A percentile compares a stretch with the other conserved stretches of the same genome.
Conservation (phyloP, 2,797 vertebrate species). For the Yasuhikotakia modesta region DNA sequence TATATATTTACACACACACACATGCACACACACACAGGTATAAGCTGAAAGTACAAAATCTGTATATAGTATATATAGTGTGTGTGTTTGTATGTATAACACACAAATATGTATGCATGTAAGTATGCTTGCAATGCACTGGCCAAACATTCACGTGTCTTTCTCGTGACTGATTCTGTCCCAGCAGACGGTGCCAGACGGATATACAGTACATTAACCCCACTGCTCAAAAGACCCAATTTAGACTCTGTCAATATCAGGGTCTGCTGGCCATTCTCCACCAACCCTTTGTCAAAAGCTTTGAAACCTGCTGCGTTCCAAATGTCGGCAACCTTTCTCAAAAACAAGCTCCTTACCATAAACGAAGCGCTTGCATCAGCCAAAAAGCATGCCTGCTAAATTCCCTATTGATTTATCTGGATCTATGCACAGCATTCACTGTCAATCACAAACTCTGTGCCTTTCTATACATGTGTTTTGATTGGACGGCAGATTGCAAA, state of each 20-base stretch:
- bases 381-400: background rate
- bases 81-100: background rate
- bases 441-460: background rate
- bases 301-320: conserved; percentile 10
- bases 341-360: background rate
- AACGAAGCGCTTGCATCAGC: background rate
- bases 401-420: background rate
- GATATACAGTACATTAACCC: background rate
- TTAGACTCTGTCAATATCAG: background rate
- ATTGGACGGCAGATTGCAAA: background rate
- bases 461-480: background rate
- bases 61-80: no score
- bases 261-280: background rate
- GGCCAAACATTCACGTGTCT: background rate
- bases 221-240: background rate
- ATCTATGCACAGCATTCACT: background rate
- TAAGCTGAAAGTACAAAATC: no score
- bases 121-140: background rate
- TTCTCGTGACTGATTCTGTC: background rate
- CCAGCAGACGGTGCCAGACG: background rate
- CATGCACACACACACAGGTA: no score
- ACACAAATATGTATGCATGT: background rate
- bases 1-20: background rate
- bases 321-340: conserved; percentile 3
- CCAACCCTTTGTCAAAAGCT: conserved; percentile 2